A percentile compares a stretch with the other conserved stretches of the same genome.
These are phyloP conservation scores for Crematogaster levior DNA, from an alignment of 2,888 invertebrate genomes.

Conservation along the genomic window DNA sequence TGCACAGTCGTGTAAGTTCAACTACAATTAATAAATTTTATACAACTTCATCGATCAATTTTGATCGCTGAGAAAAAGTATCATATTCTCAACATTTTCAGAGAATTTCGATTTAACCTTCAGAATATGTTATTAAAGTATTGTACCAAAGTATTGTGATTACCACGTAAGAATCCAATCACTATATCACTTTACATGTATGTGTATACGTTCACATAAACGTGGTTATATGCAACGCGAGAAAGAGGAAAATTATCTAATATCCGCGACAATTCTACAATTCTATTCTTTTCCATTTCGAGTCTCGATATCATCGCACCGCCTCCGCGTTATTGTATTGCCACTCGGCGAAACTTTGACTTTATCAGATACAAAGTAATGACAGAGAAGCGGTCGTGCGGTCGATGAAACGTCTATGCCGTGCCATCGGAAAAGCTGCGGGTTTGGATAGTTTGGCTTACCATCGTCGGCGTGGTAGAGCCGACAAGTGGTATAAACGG, in stretches of 20 bases:
- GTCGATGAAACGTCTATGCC: constrained; percentile 72
- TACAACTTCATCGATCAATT: not conserved
- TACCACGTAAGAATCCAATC: not conserved
- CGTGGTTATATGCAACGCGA: not conserved
- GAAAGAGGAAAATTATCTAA: not conserved
- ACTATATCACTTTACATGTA: not conserved
- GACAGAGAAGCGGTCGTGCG: constrained; percentile 60
- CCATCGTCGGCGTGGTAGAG: constrained; percentile 76
- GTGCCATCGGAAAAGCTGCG: constrained; percentile 78
- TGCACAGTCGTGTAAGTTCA: not conserved
- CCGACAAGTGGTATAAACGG: constrained; percentile 79
- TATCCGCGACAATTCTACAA: constrained; percentile 10
- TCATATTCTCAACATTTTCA: not conserved
- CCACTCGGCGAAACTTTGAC: constrained; percentile 16
- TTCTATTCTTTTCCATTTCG: not conserved
- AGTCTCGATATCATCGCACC: constrained; percentile 12
- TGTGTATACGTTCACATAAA: not conserved
- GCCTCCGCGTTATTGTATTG: constrained; percentile 34
- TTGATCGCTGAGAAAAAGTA: not conserved
- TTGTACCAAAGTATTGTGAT: not conserved
- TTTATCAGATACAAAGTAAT: constrained; percentile 43
- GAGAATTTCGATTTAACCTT: not conserved
- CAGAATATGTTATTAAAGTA: not conserved
- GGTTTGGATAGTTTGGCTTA: constrained; percentile 79
- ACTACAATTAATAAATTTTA: not conserved